Evolutionary conservation across 2,113 vertebrate species (phyloP).

Genomic region (Candoia aspera): DNA sequence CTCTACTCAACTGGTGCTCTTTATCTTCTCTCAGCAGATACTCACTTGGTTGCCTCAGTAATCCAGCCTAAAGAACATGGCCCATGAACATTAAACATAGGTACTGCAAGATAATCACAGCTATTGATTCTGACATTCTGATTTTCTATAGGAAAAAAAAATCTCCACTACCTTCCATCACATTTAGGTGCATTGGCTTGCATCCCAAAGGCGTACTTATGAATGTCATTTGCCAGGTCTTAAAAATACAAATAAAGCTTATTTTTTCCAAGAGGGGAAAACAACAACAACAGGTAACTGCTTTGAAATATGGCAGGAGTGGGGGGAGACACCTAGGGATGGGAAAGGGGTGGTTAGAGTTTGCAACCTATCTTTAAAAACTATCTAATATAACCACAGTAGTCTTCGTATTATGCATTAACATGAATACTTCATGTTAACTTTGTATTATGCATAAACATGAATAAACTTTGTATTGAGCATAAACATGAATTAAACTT

Average conservation of each 20-base stretch:
- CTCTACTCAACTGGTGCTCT: conserved; percentile 49
- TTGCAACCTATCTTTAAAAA: conserved; percentile 9
- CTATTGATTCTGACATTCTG: conserved; percentile 47
- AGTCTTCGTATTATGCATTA: background rate
- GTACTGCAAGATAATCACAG: conserved; percentile 41
- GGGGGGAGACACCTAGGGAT: background rate
- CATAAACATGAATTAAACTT: conserved; percentile 1
- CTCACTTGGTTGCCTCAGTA: conserved; percentile 37
- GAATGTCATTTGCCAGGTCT: background rate
- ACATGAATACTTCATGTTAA: too few relatives aligned
- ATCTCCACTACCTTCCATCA: conserved; percentile 20
- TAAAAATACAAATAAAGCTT: conserved; percentile 3
- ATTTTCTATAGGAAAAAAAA: conserved; percentile 40
- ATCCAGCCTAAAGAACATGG: conserved; percentile 39
- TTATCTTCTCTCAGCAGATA: conserved; percentile 62
- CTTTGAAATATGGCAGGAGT: background rate
- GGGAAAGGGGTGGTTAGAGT: background rate
- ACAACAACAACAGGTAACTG: background rate
- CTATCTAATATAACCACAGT: background rate
- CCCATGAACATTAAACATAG: conserved; percentile 29
- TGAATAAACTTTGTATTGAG: too few relatives aligned
- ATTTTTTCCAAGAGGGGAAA: background rate
- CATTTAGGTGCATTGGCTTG: background rate
- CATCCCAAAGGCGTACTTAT: background rate
- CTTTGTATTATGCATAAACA: too few relatives aligned